Conservation (phyloP, 1,140 invertebrate genomes). For the Cardiocondyla obscurior region DNA sequence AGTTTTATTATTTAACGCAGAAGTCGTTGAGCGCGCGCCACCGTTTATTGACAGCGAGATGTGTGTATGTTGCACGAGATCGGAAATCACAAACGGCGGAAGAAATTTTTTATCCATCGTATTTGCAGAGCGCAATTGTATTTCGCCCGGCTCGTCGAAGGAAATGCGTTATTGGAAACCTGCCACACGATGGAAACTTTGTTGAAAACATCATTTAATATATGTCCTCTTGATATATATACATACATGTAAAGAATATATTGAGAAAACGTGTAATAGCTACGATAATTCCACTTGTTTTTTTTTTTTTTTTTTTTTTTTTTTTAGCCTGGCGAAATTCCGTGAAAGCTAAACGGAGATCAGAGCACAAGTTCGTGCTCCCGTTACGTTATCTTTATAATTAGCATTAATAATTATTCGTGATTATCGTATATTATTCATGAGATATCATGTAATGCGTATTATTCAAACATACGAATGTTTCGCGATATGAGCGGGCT, state of each 20-base stretch:
- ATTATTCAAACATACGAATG: neutral
- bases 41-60: conserved; percentile 29
- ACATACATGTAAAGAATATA: conserved; percentile 28
- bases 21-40: neutral
- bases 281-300: conserved; percentile 46
- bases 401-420: conserved; percentile 11
- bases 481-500: neutral
- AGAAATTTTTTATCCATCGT: conserved; percentile 41
- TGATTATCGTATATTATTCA: no score
- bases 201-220: conserved; percentile 52
- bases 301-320: no score
- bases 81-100: conserved; percentile 42
- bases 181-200: conserved; percentile 49
- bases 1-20: conserved; percentile 23
- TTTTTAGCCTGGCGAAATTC: conserved; percentile 7
- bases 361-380: neutral
- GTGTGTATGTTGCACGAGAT: conserved; percentile 25
- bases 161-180: conserved; percentile 55
- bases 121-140: conserved; percentile 47
- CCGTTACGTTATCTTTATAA: neutral
- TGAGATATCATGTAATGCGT: neutral
- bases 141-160: conserved; percentile 10
- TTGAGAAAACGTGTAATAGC: conserved; percentile 16
- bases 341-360: neutral
- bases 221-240: conserved; percentile 3